Evolutionary conservation across 2,888 invertebrate genomes (phyloP).

Genomic region (Dynastes grantii): DNA sequence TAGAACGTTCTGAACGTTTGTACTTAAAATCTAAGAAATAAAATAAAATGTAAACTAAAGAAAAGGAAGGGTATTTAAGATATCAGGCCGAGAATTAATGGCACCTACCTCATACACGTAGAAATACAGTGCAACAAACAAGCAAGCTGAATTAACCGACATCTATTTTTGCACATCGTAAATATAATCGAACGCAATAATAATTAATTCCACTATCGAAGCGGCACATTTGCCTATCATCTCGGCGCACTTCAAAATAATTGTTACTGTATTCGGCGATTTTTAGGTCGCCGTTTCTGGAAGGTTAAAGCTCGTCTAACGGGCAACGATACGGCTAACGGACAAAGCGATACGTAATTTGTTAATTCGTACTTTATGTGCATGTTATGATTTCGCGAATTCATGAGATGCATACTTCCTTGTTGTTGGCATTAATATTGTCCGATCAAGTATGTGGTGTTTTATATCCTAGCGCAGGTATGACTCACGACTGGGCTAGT

Average conservation of each 20-base stretch:
- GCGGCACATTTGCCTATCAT: background rate
- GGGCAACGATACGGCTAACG: slow-evolving; percentile 13
- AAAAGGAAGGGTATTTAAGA: no score
- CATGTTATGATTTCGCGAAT: slow-evolving; percentile 31
- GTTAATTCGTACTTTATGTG: slow-evolving; percentile 2
- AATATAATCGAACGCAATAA: slow-evolving; percentile 10
- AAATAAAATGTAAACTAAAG: no score
- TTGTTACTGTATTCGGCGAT: background rate
- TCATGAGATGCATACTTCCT: slow-evolving; percentile 26
- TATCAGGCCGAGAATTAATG: no score
- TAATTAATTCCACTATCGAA: background rate
- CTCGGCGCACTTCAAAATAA: no score
- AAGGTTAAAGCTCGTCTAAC: background rate
- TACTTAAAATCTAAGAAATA: no score
- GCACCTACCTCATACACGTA: background rate
- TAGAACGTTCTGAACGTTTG: no score
- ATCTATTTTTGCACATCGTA: slow-evolving; percentile 16
- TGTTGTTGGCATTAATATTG: slow-evolving; percentile 29
- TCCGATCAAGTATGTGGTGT: slow-evolving; percentile 15
- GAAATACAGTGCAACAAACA: background rate
- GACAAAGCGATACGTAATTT: slow-evolving; percentile 26
- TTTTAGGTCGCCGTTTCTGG: background rate
- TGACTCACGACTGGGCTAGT: slow-evolving; percentile 17
- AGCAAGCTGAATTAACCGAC: slow-evolving; percentile 6
- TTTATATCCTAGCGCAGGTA: background rate